Evolutionary conservation across 2,888 invertebrate species (phyloP).

Genomic region (Yponomeuta sedellus): DNA sequence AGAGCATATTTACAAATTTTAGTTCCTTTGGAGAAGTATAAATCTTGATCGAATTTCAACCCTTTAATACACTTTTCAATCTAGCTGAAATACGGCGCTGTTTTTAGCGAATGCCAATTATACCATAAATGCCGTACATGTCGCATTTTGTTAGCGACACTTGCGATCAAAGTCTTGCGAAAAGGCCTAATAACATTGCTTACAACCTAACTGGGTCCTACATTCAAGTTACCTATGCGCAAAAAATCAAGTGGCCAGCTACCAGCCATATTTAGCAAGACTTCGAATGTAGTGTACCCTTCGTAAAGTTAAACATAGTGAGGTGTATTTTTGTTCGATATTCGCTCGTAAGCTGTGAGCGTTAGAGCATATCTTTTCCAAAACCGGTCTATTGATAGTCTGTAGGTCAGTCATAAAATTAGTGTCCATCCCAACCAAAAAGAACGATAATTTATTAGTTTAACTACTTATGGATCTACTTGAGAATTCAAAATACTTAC

Average conservation of each 20-base stretch:
- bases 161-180: background rate
- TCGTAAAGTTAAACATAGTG: background rate
- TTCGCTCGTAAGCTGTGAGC: no score
- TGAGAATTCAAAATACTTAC: no score
- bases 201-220: background rate
- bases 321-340: no score
- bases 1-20: no score
- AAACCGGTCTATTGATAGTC: no score
- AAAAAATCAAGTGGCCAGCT: background rate
- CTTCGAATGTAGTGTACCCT: background rate
- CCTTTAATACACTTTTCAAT: background rate
- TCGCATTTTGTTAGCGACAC: background rate
- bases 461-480: no score
- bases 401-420: no score
- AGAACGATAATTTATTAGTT: no score
- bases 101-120: background rate
- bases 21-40: no score
- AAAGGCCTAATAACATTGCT: background rate
- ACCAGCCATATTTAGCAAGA: background rate
- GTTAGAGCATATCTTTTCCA: no score
- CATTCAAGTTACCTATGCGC: background rate
- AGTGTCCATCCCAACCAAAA: no score
- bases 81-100: background rate
- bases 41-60: no score
- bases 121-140: background rate